These are phyloP conservation scores for Cisticola juncidis DNA, from an alignment of 2,113 vertebrate species.

Conservation along the genomic window DNA sequence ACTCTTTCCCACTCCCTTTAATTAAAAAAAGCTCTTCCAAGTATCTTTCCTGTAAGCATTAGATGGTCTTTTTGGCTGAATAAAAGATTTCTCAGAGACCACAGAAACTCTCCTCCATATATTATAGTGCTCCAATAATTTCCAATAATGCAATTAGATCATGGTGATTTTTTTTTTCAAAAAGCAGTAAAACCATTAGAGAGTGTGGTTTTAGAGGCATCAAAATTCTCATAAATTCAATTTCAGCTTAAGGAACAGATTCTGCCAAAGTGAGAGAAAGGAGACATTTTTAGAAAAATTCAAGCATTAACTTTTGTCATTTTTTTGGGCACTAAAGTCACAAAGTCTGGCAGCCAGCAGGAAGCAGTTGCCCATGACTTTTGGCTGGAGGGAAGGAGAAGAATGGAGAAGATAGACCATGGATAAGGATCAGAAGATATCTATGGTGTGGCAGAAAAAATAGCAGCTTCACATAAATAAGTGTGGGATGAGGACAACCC, in stretches of 20 bases:
- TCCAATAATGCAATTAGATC: conserved; percentile 15
- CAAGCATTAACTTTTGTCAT: not conserved
- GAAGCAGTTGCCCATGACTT: not conserved
- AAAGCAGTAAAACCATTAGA: not conserved
- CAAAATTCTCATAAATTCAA: conserved; percentile 4
- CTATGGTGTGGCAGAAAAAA: not conserved
- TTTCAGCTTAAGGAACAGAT: not conserved
- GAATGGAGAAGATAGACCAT: not conserved
- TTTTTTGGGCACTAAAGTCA: not conserved
- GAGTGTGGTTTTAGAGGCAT: not conserved
- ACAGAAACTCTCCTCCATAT: not conserved
- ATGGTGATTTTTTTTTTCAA: not conserved
- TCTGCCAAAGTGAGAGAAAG: not conserved
- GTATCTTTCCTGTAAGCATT: not conserved
- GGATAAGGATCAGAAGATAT: not conserved
- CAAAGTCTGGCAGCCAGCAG: not conserved
- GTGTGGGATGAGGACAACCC: not conserved
- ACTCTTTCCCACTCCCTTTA: not conserved
- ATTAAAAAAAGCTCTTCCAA: not conserved
- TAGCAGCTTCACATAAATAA: not conserved
- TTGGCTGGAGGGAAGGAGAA: not conserved
- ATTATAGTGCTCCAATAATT: not conserved
- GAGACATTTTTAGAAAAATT: not conserved
- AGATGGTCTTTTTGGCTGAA: not conserved
- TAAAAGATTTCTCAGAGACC: conserved; percentile 14